phyloP scores from a whole-genome alignment of 2,797 vertebrate genomes.

The Hephaestus fuliginosus region DNA sequence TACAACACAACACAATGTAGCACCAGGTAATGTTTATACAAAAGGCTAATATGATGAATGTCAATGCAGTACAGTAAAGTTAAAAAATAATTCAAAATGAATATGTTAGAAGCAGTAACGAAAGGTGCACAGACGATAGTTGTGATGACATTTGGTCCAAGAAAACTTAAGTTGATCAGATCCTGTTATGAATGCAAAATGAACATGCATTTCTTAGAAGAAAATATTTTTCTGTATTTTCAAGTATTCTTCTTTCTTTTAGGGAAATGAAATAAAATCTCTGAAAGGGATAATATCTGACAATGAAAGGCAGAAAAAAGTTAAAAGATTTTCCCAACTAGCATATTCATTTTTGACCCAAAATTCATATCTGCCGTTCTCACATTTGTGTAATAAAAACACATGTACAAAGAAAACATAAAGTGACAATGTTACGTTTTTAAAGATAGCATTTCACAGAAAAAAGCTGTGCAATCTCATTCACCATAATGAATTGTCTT shows the following conservation, averaged over 20 bases:
- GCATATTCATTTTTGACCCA: slow-evolving; percentile 87
- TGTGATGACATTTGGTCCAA: slow-evolving; percentile 78
- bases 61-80: slow-evolving; percentile 91
- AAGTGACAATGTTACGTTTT: slow-evolving; percentile 88
- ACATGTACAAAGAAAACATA: slow-evolving; percentile 90
- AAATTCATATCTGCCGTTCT: slow-evolving; percentile 88
- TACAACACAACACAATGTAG: slow-evolving; percentile 92
- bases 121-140: slow-evolving; percentile 82
- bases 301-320: slow-evolving; percentile 82
- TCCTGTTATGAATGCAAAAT: slow-evolving; percentile 84
- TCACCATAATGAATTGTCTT: slow-evolving; percentile 89
- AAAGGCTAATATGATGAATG: slow-evolving; percentile 89
- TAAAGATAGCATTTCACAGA: slow-evolving; percentile 89
- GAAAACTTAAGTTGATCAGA: slow-evolving; percentile 56
- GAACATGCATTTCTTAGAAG: slow-evolving; percentile 85
- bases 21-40: slow-evolving; percentile 94
- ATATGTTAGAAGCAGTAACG: slow-evolving; percentile 80
- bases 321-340: slow-evolving; percentile 83
- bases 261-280: slow-evolving; percentile 87
- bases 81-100: slow-evolving; percentile 77
- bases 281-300: slow-evolving; percentile 84
- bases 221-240: slow-evolving; percentile 87
- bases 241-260: slow-evolving; percentile 88
- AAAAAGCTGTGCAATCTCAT: slow-evolving; percentile 93
- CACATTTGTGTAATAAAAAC: slow-evolving; percentile 90